Evolutionary conservation across 2,113 vertebrate genomes (phyloP), one percentile per base, ranked within the genome.

Genomic region (Ctenodactylus gundi): DNA sequence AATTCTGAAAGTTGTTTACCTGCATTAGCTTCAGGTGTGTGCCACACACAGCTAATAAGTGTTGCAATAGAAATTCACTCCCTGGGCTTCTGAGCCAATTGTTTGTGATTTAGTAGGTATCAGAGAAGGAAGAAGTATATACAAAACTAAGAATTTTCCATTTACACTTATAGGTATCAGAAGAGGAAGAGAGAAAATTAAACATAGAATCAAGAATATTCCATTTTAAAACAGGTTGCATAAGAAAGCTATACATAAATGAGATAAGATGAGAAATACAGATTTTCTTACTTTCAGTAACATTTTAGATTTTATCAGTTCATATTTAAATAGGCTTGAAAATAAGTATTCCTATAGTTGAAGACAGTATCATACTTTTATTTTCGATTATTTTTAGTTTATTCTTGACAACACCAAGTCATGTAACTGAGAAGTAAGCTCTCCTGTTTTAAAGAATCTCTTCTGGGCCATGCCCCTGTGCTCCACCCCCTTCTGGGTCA

Each of bases 151-250:
- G 18, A 88, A 51, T 90, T 88, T 95, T 81, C 78, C 62, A 91
- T 88, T 94, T 93, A 89, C 0, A 51, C 14, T 84, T 87, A 46
- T 10, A 88, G 77, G 20, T 87, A 75, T 73, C 65, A 90, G 68
- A 90, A 90, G 2, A 84, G 23, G 53, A 90, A 72, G 31, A 39
- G n/a, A 85, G 44, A 95, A 80, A 75, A 75, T 81, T 93, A 58
- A 92, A 92, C 62, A 96, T 2, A 68, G n/a, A 95, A 88, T 87
- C 83, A 81, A 94, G n/a, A 92, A 46, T 87, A 81, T 96, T 86
- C 53, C 39, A 65, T 64, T 94, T 93, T 93, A 46, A 86, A 39
- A 76, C 27, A 90, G 60, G 85, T 58, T 85, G n/a, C 34, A 46
- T 58, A 62, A 49, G 36, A 29, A 93, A 36, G 44, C 7, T 86